Evolutionary conservation across 2,113 vertebrate genomes (phyloP).

Genomic region (Corythaixoides concolor): DNA sequence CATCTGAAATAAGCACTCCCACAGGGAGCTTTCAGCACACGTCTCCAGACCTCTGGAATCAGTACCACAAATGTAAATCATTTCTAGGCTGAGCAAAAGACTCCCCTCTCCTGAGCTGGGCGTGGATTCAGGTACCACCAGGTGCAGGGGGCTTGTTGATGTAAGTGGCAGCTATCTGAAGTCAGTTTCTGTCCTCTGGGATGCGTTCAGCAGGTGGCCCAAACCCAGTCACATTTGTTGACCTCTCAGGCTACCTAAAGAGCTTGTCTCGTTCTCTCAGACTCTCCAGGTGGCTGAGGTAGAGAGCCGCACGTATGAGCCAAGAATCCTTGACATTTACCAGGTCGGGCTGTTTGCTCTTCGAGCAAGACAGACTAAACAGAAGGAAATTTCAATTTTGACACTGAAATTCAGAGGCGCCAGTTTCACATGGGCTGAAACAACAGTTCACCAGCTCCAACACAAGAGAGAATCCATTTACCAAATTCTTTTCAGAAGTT

Average conservation of each 20-base stretch:
- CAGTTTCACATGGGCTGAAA: background rate
- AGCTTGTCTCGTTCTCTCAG: background rate
- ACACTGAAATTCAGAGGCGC: background rate
- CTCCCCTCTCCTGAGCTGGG: background rate
- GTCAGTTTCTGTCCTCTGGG: background rate
- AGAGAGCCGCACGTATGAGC: background rate
- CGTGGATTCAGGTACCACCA: background rate
- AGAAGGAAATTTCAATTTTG: background rate
- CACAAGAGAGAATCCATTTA: background rate
- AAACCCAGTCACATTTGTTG: background rate
- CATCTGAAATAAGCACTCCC: background rate
- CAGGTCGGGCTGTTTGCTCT: background rate
- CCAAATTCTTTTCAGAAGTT: background rate
- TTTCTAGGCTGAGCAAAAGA: background rate
- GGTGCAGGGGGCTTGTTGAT: rapidly evolving
- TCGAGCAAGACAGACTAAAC: background rate
- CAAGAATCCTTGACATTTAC: background rate
- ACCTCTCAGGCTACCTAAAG: background rate
- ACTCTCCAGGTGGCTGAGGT: background rate
- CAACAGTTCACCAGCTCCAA: background rate
- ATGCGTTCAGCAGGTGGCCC: background rate
- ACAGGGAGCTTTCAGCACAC: background rate
- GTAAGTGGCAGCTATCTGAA: background rate
- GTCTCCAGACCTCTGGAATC: background rate
- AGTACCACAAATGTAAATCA: background rate